Conservation (phyloP, 2,888 invertebrate genomes). For the Apamea monoglypha region DNA sequence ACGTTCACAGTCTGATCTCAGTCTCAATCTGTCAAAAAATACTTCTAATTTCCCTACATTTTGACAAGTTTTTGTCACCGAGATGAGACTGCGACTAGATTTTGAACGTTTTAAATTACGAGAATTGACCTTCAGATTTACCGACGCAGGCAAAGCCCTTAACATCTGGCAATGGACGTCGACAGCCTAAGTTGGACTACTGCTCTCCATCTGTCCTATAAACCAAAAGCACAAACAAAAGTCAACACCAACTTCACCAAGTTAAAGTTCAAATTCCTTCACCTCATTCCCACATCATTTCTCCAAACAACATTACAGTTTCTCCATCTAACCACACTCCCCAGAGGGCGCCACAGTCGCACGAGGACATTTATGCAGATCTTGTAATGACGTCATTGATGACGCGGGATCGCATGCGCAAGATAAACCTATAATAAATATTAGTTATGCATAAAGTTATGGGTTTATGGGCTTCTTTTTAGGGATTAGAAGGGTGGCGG, state of each 20-base stretch:
- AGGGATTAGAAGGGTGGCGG: conserved; percentile 42
- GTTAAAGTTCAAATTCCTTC: conserved; percentile 39
- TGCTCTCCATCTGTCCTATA: conserved; percentile 17
- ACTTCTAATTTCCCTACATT: too few relatives aligned
- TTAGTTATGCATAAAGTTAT: conserved; percentile 65
- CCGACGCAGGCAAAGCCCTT: not conserved
- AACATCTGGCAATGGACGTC: not conserved
- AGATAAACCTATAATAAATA: conserved; percentile 65
- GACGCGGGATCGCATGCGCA: conserved; percentile 49
- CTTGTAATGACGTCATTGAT: conserved; percentile 62
- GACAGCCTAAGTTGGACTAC: conserved; percentile 22
- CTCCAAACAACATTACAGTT: conserved; percentile 49
- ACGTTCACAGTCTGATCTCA: too few relatives aligned
- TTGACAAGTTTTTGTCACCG: too few relatives aligned
- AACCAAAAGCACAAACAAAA: conserved; percentile 37
- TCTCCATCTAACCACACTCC: conserved; percentile 49
- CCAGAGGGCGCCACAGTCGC: conserved; percentile 77
- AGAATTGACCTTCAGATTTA: too few relatives aligned
- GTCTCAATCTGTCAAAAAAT: too few relatives aligned
- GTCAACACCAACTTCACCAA: not conserved
- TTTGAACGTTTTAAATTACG: too few relatives aligned
- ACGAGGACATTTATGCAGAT: conserved; percentile 87
- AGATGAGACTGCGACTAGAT: too few relatives aligned
- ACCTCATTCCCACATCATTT: conserved; percentile 1
- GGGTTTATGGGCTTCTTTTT: conserved; percentile 38